A percentile compares a stretch with the other conserved stretches of the same genome.
Conservation (phyloP, 2,797 vertebrate genomes). For the Diceros bicornis region DNA sequence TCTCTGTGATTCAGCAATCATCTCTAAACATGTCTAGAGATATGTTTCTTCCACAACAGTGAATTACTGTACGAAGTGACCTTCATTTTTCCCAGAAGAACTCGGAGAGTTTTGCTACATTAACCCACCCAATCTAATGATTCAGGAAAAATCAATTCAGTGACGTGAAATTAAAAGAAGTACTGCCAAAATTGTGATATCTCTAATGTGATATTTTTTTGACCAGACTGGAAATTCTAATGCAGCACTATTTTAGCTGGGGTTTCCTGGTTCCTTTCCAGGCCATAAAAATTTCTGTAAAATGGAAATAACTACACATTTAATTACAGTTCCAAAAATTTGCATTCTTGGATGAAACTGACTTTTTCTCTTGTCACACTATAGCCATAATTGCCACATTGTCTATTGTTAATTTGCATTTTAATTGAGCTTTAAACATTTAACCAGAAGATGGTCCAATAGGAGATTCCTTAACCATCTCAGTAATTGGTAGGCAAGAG, state of each 20-base stretch:
- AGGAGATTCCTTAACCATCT: conserved; percentile 74
- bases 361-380: conserved; percentile 70
- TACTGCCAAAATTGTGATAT: not conserved
- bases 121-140: not conserved
- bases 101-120: not conserved
- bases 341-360: conserved; percentile 75
- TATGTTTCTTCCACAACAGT: not conserved
- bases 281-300: conserved; percentile 66
- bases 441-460: conserved; percentile 74
- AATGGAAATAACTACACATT: conserved; percentile 81
- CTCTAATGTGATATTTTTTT: conserved; percentile 12
- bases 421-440: conserved; percentile 84
- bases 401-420: conserved; percentile 82
- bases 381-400: conserved; percentile 55
- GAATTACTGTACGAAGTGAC: not conserved
- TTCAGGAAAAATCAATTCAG: conserved; percentile 49
- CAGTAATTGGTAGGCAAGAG: conserved; percentile 72
- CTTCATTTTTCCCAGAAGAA: not conserved
- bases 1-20: not conserved
- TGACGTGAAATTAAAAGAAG: conserved; percentile 50
- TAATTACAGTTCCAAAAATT: conserved; percentile 74
- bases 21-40: not conserved
- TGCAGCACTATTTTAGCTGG: conserved; percentile 18
- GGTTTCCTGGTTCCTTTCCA: conserved; percentile 31
- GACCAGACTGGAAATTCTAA: not conserved